Evolutionary conservation across 2,797 vertebrate genomes (phyloP).

Genomic region (Okamejei kenojei): DNA sequence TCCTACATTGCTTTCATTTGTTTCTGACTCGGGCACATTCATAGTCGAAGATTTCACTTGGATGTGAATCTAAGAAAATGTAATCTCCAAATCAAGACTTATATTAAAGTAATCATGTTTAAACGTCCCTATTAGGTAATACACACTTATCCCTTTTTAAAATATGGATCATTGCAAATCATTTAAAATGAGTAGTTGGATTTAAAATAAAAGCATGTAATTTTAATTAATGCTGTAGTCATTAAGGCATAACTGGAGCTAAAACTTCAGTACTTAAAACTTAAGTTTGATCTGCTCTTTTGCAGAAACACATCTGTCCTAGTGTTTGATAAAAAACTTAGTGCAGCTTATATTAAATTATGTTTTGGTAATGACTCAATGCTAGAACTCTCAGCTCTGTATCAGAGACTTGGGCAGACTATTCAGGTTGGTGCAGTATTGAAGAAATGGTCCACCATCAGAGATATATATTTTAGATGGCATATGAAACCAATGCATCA

Average conservation of each 20-base stretch:
- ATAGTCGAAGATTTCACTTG: not conserved
- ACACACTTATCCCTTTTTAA: not conserved
- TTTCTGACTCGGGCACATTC: conserved; percentile 23
- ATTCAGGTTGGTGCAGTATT: not conserved
- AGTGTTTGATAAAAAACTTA: not conserved
- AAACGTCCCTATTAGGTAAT: not conserved
- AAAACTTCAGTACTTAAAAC: not conserved
- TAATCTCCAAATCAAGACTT: conserved; percentile 21
- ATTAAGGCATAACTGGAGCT: not conserved
- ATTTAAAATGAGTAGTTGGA: not conserved
- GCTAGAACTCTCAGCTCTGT: not conserved
- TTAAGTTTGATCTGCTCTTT: not conserved
- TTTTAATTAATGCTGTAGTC: not conserved
- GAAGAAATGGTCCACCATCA: not conserved
- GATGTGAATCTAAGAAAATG: conserved; percentile 16
- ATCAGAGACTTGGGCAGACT: not conserved
- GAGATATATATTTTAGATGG: not conserved
- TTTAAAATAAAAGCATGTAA: not conserved
- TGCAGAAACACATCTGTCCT: not conserved
- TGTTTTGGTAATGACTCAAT: not conserved
- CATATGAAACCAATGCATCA: not conserved
- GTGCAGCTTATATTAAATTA: not conserved
- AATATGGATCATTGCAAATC: conserved; percentile 1
- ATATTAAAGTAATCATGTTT: conserved; percentile 22
- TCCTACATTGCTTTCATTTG: not conserved